These are phyloP conservation scores for Osmoderma eremita DNA, from an alignment of 2,888 invertebrate genomes.

Conservation along the genomic window DNA sequence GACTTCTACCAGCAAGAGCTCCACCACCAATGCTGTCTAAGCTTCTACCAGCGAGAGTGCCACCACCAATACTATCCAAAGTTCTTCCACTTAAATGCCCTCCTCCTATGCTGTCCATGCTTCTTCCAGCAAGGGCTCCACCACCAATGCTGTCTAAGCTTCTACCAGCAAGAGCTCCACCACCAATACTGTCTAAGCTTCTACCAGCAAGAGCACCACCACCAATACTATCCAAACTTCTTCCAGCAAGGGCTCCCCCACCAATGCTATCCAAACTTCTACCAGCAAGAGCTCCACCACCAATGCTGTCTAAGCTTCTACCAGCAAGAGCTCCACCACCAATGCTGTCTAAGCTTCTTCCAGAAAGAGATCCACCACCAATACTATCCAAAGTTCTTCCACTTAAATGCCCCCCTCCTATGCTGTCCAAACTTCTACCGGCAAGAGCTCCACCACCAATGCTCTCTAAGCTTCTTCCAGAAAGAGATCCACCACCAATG, in stretches of 20 bases:
- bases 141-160: slow-evolving; percentile 32
- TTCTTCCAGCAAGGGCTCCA: slow-evolving; percentile 11
- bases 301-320: slow-evolving; percentile 10
- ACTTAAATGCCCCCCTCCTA: neutral
- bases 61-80: slow-evolving; percentile 45
- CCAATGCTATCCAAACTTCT: slow-evolving; percentile 16
- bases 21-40: slow-evolving; percentile 47
- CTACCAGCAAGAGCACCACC: slow-evolving; percentile 22
- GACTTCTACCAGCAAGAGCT: slow-evolving; percentile 43
- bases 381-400: slow-evolving; percentile 43
- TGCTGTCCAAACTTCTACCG: slow-evolving; percentile 14
- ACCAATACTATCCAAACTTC: slow-evolving; percentile 27
- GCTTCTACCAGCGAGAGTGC: slow-evolving; percentile 41
- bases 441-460: neutral
- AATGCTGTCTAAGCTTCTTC: slow-evolving; percentile 7
- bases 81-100: slow-evolving; percentile 39
- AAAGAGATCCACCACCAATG: neutral
- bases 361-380: slow-evolving; percentile 38
- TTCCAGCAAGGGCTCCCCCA: neutral
- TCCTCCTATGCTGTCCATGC: slow-evolving; percentile 39
- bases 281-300: neutral
- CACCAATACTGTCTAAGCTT: slow-evolving; percentile 31
- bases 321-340: neutral
- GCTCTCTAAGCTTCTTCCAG: neutral
- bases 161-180: slow-evolving; percentile 15